phyloP scores from a whole-genome alignment of 2,888 invertebrate species.

The Gastrophysa polygoni region DNA sequence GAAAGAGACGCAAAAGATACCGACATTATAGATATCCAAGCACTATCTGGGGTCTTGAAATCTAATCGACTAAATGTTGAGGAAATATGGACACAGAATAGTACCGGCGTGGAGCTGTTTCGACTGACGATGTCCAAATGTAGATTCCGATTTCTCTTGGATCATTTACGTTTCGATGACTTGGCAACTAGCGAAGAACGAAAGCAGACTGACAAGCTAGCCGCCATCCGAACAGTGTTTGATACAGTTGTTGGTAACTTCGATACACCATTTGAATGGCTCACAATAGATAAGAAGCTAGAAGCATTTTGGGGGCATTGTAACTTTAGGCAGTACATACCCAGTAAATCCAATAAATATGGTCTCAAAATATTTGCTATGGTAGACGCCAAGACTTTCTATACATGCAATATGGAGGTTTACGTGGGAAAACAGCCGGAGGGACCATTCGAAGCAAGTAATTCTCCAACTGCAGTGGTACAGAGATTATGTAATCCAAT shows the following conservation, averaged over 20 bases:
- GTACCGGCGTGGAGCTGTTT: constrained; percentile 13
- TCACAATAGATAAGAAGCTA: constrained; percentile 22
- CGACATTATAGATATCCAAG: neutral
- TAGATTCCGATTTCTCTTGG: constrained; percentile 14
- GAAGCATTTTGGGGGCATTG: constrained; percentile 17
- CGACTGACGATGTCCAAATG: constrained; percentile 7
- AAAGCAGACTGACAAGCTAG: constrained; percentile 7
- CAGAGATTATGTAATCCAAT: constrained; percentile 21
- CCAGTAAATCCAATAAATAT: constrained; percentile 16
- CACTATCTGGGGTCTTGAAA: neutral
- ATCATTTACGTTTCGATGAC: constrained; percentile 7
- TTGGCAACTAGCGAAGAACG: neutral
- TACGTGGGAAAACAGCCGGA: constrained; percentile 21
- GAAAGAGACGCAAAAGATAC: neutral
- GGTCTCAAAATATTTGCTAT: constrained; percentile 19
- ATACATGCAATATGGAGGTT: constrained; percentile 17
- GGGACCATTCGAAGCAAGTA: constrained; percentile 17
- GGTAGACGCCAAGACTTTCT: constrained; percentile 17
- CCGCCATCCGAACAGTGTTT: neutral
- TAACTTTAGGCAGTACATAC: constrained; percentile 19
- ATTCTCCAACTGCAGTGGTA: constrained; percentile 27
- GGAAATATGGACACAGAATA: neutral
- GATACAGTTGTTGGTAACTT: neutral
- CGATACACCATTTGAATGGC: neutral
- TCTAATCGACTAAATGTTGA: neutral